phyloP scores from a whole-genome alignment of 2,113 vertebrate species.

The Epinephelus lanceolatus region DNA sequence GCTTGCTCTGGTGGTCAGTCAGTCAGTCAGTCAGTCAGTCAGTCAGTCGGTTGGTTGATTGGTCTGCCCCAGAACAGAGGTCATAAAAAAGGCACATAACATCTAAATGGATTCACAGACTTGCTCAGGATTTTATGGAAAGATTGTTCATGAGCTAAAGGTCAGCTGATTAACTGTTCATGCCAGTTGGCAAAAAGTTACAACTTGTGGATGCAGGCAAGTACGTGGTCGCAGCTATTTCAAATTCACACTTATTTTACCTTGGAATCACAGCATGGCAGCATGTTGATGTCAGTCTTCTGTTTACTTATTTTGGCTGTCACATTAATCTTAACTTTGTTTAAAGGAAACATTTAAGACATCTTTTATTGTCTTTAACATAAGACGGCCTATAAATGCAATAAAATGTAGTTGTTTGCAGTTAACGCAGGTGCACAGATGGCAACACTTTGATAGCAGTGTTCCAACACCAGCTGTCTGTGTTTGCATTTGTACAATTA shows the following conservation, averaged over 20 bases:
- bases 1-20: too few species aligned
- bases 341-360: background rate
- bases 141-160: too few species aligned
- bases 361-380: background rate
- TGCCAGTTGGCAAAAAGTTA: too few species aligned
- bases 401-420: background rate
- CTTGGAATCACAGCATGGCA: background rate
- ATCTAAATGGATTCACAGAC: too few species aligned
- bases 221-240: too few species aligned
- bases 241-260: background rate
- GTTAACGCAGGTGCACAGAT: constrained; percentile 3
- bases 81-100: too few species aligned
- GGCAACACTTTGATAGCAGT: constrained; percentile 4
- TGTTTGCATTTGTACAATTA: constrained; percentile 67
- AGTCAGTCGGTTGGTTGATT: too few species aligned
- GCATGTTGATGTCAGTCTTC: background rate
- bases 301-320: background rate
- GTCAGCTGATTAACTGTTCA: too few species aligned
- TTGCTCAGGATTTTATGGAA: too few species aligned
- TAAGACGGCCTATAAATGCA: background rate
- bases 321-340: background rate
- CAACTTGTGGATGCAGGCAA: too few species aligned
- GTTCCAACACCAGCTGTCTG: constrained; percentile 20
- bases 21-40: too few species aligned
- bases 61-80: too few species aligned